These are phyloP conservation scores for Peucedramus taeniatus DNA, from an alignment of 2,113 vertebrate species.

Conservation along the genomic window DNA sequence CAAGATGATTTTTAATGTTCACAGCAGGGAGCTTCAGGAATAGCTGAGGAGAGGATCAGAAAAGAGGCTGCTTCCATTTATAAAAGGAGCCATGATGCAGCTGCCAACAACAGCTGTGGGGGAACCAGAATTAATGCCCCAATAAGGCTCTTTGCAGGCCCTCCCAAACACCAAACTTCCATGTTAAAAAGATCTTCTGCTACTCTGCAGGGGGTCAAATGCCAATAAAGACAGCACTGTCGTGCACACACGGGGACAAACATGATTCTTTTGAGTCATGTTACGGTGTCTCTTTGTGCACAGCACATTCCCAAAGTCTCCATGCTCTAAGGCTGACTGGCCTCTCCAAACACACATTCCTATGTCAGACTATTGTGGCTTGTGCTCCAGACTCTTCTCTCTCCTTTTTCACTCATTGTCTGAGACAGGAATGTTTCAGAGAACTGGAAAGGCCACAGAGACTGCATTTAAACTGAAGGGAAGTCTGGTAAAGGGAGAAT, in stretches of 20 bases:
- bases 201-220: not conserved
- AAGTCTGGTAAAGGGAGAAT: not conserved
- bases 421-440: not conserved
- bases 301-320: not conserved
- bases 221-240: not conserved
- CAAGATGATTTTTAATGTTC: not conserved
- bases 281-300: not conserved
- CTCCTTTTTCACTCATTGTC: not conserved
- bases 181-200: not conserved
- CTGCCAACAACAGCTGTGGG: not conserved
- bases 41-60: not conserved
- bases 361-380: not conserved
- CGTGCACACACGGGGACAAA: fast-evolving
- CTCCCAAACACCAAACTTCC: not conserved
- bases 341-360: not conserved
- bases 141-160: not conserved
- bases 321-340: not conserved
- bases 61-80: not conserved
- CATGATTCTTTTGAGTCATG: not conserved
- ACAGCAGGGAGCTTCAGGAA: not conserved
- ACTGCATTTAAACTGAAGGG: not conserved
- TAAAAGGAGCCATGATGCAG: not conserved
- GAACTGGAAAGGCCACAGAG: not conserved
- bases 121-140: not conserved
- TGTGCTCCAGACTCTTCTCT: not conserved